Conservation (phyloP, 2,888 invertebrate species). For the Torymus aiolomorphi region DNA sequence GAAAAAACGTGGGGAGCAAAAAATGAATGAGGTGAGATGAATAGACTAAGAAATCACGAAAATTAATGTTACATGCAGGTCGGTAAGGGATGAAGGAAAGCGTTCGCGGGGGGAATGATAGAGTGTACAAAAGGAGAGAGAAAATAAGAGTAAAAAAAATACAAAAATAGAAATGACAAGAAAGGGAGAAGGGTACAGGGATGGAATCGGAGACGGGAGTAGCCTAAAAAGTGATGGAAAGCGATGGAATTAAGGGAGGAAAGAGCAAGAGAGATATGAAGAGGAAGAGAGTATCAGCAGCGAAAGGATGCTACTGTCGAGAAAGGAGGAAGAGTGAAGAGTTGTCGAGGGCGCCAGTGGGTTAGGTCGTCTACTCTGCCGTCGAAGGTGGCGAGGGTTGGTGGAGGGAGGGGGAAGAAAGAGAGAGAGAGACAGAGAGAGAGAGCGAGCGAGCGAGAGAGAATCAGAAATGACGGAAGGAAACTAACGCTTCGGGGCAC, state of each 20-base stretch:
- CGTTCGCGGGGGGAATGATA: neutral
- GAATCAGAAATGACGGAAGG: conserved; percentile 57
- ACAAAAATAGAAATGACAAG: conserved; percentile 30
- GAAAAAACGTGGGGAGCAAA: neutral
- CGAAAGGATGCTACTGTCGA: conserved; percentile 23
- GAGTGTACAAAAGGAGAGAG: neutral
- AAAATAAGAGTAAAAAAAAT: neutral
- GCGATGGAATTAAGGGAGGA: conserved; percentile 30
- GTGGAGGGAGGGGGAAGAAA: conserved; percentile 4
- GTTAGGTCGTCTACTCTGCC: no score
- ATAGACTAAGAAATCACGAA: conserved; percentile 42
- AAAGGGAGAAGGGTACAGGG: neutral
- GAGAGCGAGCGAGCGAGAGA: conserved; percentile 51
- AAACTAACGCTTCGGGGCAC: conserved; percentile 58
- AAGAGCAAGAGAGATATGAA: neutral
- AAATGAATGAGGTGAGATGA: conserved; percentile 23
- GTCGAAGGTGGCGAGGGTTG: no score
- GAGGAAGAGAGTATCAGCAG: neutral
- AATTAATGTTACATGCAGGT: conserved; percentile 43
- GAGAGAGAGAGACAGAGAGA: neutral
- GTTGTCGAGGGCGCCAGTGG: no score
- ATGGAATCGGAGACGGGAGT: neutral
- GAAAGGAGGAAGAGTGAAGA: no score
- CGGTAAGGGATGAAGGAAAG: neutral
- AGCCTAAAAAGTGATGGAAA: conserved; percentile 41